A percentile compares a stretch with the other conserved stretches of the same genome.
Evolutionary conservation across 2,797 vertebrate genomes (phyloP).

Genomic region (Scolopax bukidnonensis): DNA sequence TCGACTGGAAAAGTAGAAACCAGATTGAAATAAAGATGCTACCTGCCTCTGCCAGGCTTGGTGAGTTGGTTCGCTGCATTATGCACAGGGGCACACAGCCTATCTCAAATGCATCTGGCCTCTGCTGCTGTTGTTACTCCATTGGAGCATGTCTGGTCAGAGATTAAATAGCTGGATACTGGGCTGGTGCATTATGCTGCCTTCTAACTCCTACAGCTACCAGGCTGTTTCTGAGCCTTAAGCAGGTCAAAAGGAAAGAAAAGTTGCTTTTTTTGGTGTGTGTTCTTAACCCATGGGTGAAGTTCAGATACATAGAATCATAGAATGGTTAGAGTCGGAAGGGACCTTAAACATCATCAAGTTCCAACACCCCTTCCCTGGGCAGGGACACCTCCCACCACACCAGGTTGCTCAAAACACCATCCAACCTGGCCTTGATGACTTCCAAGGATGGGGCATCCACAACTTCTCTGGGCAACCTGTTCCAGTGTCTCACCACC

Average conservation of each 20-base stretch:
- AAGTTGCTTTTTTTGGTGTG: neutral
- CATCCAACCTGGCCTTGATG: no score
- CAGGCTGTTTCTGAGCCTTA: neutral
- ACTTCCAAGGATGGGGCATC: no score
- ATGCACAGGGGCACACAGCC: neutral
- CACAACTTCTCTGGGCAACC: no score
- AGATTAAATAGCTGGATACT: neutral
- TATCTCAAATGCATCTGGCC: neutral
- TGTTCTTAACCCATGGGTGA: neutral
- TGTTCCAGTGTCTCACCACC: no score
- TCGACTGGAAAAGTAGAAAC: slow-evolving; percentile 46
- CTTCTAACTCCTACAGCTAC: neutral
- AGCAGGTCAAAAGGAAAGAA: neutral
- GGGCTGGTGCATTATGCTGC: neutral
- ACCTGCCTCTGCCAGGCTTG: neutral
- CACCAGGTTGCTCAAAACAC: no score
- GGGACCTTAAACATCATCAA: no score
- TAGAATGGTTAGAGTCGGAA: no score
- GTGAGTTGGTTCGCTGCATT: neutral
- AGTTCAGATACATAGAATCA: neutral
- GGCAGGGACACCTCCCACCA: no score
- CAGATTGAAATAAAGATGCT: slow-evolving; percentile 57
- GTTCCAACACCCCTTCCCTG: no score
- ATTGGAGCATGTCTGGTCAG: neutral
- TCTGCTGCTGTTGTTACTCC: neutral